Evolutionary conservation across 2,797 vertebrate species (phyloP).

Genomic region (Delichon dasypus): DNA sequence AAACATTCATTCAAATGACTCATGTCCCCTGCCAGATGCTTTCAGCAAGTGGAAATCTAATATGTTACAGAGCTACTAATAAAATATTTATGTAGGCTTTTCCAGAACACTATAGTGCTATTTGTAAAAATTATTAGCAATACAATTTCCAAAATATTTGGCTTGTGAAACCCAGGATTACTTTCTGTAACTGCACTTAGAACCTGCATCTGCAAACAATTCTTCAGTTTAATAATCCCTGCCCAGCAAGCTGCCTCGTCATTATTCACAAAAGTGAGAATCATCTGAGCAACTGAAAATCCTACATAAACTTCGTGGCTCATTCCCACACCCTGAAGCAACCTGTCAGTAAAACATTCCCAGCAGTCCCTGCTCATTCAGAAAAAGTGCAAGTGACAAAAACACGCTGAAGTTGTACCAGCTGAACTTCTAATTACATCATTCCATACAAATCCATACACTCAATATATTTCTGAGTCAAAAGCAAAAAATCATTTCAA

Average conservation of each 20-base stretch:
- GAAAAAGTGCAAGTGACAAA: not conserved
- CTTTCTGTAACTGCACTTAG: not conserved
- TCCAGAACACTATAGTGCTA: slow-evolving; percentile 37
- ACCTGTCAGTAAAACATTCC: not conserved
- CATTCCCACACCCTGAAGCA: not conserved
- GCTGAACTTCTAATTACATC: not conserved
- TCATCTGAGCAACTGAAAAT: not conserved
- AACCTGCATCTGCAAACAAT: not conserved
- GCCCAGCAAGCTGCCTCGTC: not conserved
- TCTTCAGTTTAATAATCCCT: slow-evolving; percentile 4
- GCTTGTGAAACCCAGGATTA: slow-evolving; percentile 40
- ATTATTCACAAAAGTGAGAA: not conserved
- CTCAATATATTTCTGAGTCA: not conserved
- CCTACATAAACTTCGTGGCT: not conserved
- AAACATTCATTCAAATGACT: slow-evolving; percentile 72
- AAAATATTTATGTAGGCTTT: slow-evolving; percentile 73
- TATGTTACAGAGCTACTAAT: slow-evolving; percentile 64
- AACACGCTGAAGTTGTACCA: not conserved
- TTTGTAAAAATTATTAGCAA: slow-evolving; percentile 54
- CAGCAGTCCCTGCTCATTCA: not conserved
- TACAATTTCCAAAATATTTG: slow-evolving; percentile 33
- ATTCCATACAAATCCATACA: too few relatives aligned
- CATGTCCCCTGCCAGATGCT: slow-evolving; percentile 49
- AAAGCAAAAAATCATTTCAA: not conserved
- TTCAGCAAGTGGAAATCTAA: slow-evolving; percentile 65